Percentiles rank a stretch among this genome's conserved stretches.
Evolutionary conservation across 2,888 invertebrate species (phyloP).

Genomic region (Marasmarcha lunaedactyla): DNA sequence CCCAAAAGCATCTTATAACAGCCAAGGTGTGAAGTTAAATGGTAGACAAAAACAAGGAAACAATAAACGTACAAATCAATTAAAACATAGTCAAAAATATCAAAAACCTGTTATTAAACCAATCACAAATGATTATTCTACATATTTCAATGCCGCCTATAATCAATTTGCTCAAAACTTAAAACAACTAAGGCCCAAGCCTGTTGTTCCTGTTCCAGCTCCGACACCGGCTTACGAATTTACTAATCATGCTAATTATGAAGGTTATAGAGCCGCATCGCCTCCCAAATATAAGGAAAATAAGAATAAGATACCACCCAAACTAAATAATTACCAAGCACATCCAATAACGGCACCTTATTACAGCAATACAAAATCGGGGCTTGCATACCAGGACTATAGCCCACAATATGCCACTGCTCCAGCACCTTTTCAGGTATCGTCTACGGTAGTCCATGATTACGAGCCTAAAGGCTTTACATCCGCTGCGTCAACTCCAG

Average conservation of each 20-base stretch:
- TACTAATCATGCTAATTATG: neutral
- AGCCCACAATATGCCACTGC: slow-evolving; percentile 30
- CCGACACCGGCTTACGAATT: slow-evolving; percentile 6
- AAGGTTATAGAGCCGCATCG: neutral
- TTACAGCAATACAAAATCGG: slow-evolving; percentile 23
- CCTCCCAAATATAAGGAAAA: neutral
- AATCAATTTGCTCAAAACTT: slow-evolving; percentile 26
- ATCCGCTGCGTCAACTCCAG: slow-evolving; percentile 20
- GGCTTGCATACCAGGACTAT: slow-evolving; percentile 25
- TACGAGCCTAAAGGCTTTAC: slow-evolving; percentile 32
- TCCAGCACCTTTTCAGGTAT: slow-evolving; percentile 41
- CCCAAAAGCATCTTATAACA: slow-evolving; percentile 47
- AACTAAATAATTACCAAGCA: neutral
- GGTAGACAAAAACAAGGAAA: slow-evolving; percentile 11
- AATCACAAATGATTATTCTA: slow-evolving; percentile 36
- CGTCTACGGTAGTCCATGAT: slow-evolving; percentile 48
- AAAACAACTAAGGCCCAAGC: slow-evolving; percentile 18
- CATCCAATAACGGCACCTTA: slow-evolving; percentile 4
- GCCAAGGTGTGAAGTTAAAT: slow-evolving; percentile 40
- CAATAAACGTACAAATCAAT: slow-evolving; percentile 27
- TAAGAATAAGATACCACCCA: neutral
- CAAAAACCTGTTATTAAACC: slow-evolving; percentile 18
- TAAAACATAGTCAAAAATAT: slow-evolving; percentile 32
- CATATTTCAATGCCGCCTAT: slow-evolving; percentile 49
- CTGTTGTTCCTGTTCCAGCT: slow-evolving; percentile 24